Percentiles rank a stretch among this genome's conserved stretches.
These are phyloP conservation scores for Aldrovandia affinis DNA, from an alignment of 2,797 vertebrate genomes.

Conservation along the genomic window DNA sequence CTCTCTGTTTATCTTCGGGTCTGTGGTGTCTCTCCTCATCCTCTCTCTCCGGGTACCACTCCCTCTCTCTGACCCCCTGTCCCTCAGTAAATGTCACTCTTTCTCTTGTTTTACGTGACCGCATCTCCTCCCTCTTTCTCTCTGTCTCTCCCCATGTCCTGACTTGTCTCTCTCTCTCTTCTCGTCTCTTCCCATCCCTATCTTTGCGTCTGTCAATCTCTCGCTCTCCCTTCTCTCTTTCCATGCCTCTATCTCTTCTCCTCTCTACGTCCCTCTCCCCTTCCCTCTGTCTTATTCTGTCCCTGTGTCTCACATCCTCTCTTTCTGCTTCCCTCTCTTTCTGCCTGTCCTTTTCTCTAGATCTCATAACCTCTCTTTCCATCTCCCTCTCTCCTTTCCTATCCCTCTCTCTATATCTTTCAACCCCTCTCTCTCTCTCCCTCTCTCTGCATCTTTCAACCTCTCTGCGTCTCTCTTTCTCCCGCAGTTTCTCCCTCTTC, in stretches of 20 bases:
- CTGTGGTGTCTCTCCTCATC: constrained; percentile 24
- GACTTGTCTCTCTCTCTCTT: constrained; percentile 35
- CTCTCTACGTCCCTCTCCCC: constrained; percentile 41
- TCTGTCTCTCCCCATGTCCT: constrained; percentile 32
- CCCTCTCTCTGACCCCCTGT: constrained; percentile 14
- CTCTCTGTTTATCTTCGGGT: constrained; percentile 30
- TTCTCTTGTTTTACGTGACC: constrained; percentile 33
- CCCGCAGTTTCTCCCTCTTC: constrained; percentile 61
- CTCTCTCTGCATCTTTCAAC: constrained; percentile 35
- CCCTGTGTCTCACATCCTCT: constrained; percentile 30
- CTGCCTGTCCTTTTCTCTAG: constrained; percentile 32
- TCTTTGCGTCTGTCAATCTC: constrained; percentile 35
- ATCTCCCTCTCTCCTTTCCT: constrained; percentile 6
- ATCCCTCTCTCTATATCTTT: constrained; percentile 32
- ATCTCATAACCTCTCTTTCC: constrained; percentile 41
- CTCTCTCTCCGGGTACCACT: constrained; percentile 37
- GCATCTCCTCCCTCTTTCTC: constrained; percentile 39
- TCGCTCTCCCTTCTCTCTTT: constrained; percentile 34
- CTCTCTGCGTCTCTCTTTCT: constrained; percentile 53
- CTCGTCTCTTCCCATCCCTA: constrained; percentile 36
- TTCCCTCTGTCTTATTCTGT: constrained; percentile 30
- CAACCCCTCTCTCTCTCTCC: constrained; percentile 43
- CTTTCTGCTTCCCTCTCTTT: constrained; percentile 26
- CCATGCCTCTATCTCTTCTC: constrained; percentile 35
- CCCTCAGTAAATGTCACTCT: constrained; percentile 39